Evolutionary conservation across 2,113 vertebrate species (phyloP), one percentile per base, ranked within the genome.

Genomic region (Nematolebias whitei): DNA sequence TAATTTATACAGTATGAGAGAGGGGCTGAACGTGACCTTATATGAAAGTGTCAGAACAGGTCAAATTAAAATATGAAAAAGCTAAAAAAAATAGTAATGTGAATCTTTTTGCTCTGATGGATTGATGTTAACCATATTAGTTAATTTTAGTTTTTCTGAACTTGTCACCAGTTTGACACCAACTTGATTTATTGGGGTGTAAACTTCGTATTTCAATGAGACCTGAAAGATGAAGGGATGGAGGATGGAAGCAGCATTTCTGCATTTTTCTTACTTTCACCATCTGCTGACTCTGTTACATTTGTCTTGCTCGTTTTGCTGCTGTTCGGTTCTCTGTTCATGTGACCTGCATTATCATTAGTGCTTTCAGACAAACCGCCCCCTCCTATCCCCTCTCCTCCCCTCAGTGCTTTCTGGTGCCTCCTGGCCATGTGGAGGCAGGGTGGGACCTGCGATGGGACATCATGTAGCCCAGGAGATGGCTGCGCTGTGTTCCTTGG

Each of bases 401-500:
- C 44, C 71, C 74, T 54, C 74, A 79, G 71, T 44, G 15, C 86
- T 79, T 12, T 49, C 22, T 69, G 66, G 60, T 19, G 79, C 69
- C 80, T 75, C 76, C 76, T 80, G 59, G 71, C 66, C 62, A 8
- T 16, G 24, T 38, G 64, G 78, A 61, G 66, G 57, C 48, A 20
- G 77, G 72, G 63, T 61, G 54, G 20, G 44, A 23, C 64, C 32
- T 7, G 6, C 63, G 26, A 35, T 47, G 66, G 84, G 84, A 82
- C 78, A n/a, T 98, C 96, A 98, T 94, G 96, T 97, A 3, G 96
- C 95, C 96, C 96, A 98, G 72, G 96, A 98, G 89, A 98, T 98
- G 35, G 96, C 96, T 0, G 96, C 96, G 12, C 96, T 98, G 94
- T 98, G 96, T 93, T 98, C 96, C 91, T 98, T 98, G 12, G 96